A percentile compares a stretch with the other conserved stretches of the same genome.
Conservation (phyloP, 2,888 invertebrate genomes). For the Hirtodrosophila histrioides region DNA sequence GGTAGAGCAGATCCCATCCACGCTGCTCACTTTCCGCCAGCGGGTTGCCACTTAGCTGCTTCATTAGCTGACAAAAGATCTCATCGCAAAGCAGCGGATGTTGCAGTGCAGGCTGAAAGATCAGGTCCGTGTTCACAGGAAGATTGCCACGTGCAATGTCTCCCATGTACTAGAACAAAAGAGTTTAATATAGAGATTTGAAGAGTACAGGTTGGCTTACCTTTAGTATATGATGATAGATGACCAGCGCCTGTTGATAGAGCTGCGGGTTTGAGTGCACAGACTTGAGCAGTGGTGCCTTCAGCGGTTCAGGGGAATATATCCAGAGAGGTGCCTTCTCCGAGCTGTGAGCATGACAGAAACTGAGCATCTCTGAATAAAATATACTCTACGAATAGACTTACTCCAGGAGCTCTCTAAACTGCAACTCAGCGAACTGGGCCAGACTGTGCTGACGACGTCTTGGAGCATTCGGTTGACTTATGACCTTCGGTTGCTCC, state of each 20-base stretch:
- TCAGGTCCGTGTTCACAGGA: slow-evolving; percentile 93
- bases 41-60: slow-evolving; percentile 95
- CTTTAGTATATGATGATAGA: slow-evolving; percentile 91
- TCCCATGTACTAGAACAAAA: slow-evolving; percentile 89
- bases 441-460: slow-evolving; percentile 91
- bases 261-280: slow-evolving; percentile 89
- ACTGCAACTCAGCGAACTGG: slow-evolving; percentile 93
- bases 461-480: background rate
- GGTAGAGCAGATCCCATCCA: slow-evolving; percentile 98
- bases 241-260: slow-evolving; percentile 89
- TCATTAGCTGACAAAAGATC: slow-evolving; percentile 96
- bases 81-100: slow-evolving; percentile 93
- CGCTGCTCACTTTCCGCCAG: slow-evolving; percentile 93
- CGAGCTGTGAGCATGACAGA: slow-evolving; percentile 42
- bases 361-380: no score
- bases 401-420: slow-evolving; percentile 85
- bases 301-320: slow-evolving; percentile 91
- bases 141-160: slow-evolving; percentile 93
- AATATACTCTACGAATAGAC: background rate
- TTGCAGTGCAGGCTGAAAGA: slow-evolving; percentile 91
- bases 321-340: slow-evolving; percentile 89
- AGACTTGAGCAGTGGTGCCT: slow-evolving; percentile 92
- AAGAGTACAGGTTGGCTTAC: slow-evolving; percentile 83
- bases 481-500: slow-evolving; percentile 86
- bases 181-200: background rate